Evolutionary conservation across 2,113 vertebrate genomes (phyloP).

Genomic region (Tympanuchus pallidicinctus): DNA sequence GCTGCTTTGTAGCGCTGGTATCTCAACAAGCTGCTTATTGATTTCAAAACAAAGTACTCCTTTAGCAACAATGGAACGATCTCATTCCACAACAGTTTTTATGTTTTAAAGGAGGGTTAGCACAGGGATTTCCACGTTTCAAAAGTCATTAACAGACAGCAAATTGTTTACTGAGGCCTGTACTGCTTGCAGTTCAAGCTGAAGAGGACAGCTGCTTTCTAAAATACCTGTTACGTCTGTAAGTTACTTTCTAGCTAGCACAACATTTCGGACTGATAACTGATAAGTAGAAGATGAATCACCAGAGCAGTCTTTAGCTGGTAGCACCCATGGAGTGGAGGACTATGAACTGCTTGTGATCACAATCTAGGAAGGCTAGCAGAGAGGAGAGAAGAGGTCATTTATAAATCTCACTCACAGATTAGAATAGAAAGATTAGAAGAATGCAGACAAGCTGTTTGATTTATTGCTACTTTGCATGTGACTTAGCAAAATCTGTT

Average conservation of each 20-base stretch:
- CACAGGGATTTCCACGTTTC: slow-evolving; percentile 56
- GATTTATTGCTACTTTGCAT: slow-evolving; percentile 68
- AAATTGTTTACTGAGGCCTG: slow-evolving; percentile 31
- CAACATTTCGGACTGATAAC: neutral
- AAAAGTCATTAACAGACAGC: slow-evolving; percentile 52
- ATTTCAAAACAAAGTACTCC: slow-evolving; percentile 65
- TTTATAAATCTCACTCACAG: slow-evolving; percentile 65
- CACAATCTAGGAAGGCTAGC: slow-evolving; percentile 52
- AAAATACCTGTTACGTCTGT: slow-evolving; percentile 42
- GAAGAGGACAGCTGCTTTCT: neutral
- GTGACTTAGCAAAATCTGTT: slow-evolving; percentile 64
- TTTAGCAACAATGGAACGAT: slow-evolving; percentile 49
- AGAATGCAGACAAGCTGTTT: slow-evolving; percentile 67
- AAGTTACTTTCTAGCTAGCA: slow-evolving; percentile 20
- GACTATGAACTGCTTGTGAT: slow-evolving; percentile 55
- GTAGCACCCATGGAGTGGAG: slow-evolving; percentile 54
- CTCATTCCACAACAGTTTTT: slow-evolving; percentile 65
- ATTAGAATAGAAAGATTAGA: slow-evolving; percentile 70
- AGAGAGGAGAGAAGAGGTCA: slow-evolving; percentile 54
- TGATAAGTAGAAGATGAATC: slow-evolving; percentile 52
- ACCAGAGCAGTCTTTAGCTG: slow-evolving; percentile 2
- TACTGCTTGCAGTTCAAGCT: neutral
- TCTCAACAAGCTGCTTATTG: slow-evolving; percentile 63
- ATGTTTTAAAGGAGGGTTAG: slow-evolving; percentile 59
- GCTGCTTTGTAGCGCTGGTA: slow-evolving; percentile 52